Percentiles rank a stretch among this genome's conserved stretches.
Evolutionary conservation across 1,140 invertebrate genomes (phyloP).

Genomic region (Berghia stephanieae): DNA sequence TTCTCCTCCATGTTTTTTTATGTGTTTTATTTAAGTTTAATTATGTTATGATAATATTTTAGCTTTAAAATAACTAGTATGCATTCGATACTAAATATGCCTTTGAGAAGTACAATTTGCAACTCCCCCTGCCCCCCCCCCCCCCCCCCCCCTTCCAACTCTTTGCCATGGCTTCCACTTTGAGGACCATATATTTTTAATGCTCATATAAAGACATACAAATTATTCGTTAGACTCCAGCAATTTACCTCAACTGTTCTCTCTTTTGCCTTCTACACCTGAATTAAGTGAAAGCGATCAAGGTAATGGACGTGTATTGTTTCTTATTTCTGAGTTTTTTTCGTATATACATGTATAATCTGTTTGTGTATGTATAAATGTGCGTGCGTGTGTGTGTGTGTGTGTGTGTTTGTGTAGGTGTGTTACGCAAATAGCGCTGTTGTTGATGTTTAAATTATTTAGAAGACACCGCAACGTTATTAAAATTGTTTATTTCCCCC

Average conservation of each 20-base stretch:
- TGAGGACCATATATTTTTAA: too few relatives aligned
- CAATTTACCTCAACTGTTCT: neutral
- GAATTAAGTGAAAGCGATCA: neutral
- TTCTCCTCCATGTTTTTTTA: too few relatives aligned
- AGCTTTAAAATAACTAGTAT: too few relatives aligned
- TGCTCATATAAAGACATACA: neutral
- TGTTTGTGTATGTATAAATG: neutral
- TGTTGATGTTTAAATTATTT: neutral
- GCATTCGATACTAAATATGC: too few relatives aligned
- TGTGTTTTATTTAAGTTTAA: too few relatives aligned
- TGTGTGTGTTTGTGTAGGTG: neutral
- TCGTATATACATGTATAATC: too few relatives aligned
- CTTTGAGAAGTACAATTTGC: too few relatives aligned
- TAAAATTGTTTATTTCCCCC: neutral
- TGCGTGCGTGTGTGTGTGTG: constrained; percentile 1
- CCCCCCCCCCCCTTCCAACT: too few relatives aligned
- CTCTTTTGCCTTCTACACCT: neutral
- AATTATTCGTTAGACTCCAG: neutral
- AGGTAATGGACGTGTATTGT: neutral
- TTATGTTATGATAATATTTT: too few relatives aligned
- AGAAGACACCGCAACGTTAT: neutral
- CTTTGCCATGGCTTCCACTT: too few relatives aligned
- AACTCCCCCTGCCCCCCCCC: too few relatives aligned
- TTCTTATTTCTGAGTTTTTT: neutral
- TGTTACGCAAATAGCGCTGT: neutral